Base-by-base conservation (phyloP, 1,140 invertebrate genomes). In the Drosophila tropicalis region DNA sequence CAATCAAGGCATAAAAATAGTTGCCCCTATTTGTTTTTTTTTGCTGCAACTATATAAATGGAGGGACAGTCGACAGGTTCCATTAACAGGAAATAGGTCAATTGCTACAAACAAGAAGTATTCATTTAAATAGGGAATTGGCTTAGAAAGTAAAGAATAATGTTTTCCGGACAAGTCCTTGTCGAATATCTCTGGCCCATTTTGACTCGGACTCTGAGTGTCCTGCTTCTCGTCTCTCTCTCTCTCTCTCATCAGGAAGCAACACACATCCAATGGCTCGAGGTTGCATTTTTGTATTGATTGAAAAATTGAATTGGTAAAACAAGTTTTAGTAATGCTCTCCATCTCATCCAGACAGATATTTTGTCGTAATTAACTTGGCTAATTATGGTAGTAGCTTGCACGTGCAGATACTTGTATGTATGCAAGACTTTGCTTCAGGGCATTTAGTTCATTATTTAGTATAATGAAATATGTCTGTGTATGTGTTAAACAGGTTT, bases 341-440 rank as follows among this genome's bases (percentile, higher is more conserved):
- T 79, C 83, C 79, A 79, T 76, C 83, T 17, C 36, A 22, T 39
- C 34, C 25, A 51, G 51, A 3, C 36, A 58, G 51, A 3, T 32
- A 58, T 15, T n/a, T 67, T 76, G 87, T 76, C 71, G 78, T 87
- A 86, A 86, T 86, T 86, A 86, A 76, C 79, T 86, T 76, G 83
- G 83, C 72, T 86, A 87, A 86, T 86, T 87, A 87, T 73, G 84
- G 56, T 67, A 71, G 73, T 73, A 70, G 79, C 80, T 72, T 86
- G 76, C 76, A 87, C 82, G 82, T 86, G 83, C 63, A 40, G 17
- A 60, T 39, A 60, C 57, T 13, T 58, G 25, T 32, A 58, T 19
- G 13, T 12, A 36, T 15, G 62, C 51, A 56, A 41, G 44, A 76
- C 40, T 76, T 76, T 72, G 44, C 64, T 63, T 58, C 12, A 60